These are phyloP conservation scores for Drosophila bocki DNA, from an alignment of 1,140 invertebrate genomes.

Conservation along the genomic window DNA sequence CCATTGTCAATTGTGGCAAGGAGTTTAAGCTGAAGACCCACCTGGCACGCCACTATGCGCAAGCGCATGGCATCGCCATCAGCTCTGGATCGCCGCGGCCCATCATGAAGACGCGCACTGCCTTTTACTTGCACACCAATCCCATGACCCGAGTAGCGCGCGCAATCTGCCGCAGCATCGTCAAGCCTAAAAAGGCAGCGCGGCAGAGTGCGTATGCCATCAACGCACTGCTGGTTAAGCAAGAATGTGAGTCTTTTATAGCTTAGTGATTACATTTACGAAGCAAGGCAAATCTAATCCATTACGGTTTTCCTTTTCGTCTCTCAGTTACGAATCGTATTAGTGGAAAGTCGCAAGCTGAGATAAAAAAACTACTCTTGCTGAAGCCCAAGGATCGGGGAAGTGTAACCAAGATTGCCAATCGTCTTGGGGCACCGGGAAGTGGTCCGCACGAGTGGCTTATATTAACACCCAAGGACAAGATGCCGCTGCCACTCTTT, in stretches of 20 bases:
- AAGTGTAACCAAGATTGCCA: conserved; percentile 91
- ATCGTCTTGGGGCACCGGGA: conserved; percentile 89
- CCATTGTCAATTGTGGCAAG: conserved; percentile 95
- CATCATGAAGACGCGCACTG: conserved; percentile 98
- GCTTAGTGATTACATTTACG: not conserved
- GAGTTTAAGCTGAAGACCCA: conserved; percentile 97
- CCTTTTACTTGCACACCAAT: conserved; percentile 96
- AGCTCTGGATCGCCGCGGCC: conserved; percentile 92
- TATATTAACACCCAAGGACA: conserved; percentile 91
- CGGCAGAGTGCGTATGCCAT: conserved; percentile 94
- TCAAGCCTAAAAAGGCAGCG: conserved; percentile 94
- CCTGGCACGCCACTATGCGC: conserved; percentile 95
- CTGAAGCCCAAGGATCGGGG: conserved; percentile 87
- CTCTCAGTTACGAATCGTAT: conserved; percentile 87
- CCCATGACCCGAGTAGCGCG: conserved; percentile 94
- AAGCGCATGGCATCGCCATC: conserved; percentile 92
- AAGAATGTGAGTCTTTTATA: conserved; percentile 89
- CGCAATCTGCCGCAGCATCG: conserved; percentile 92
- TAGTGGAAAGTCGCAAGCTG: conserved; percentile 87
- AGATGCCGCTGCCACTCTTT: conserved; percentile 91
- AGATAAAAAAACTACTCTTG: conserved; percentile 87
- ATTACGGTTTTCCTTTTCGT: not conserved
- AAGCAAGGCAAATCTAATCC: not conserved
- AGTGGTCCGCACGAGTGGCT: conserved; percentile 92
- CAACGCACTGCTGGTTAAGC: conserved; percentile 93